Evolutionary conservation across 2,797 vertebrate species (phyloP).

Genomic region (Spinibarbus caldwelli): DNA sequence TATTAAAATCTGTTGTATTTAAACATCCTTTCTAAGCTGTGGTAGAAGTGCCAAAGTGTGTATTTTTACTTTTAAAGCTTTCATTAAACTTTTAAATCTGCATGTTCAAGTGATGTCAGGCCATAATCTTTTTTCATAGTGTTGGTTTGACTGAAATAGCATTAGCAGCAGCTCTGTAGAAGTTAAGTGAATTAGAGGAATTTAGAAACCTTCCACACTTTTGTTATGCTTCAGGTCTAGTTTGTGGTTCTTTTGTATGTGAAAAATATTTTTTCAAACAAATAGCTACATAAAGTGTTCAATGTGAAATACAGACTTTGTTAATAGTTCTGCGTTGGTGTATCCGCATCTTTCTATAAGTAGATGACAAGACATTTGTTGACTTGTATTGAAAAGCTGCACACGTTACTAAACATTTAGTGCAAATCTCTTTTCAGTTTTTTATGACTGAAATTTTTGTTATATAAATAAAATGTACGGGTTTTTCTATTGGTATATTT

Average conservation of each 20-base stretch:
- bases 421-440: background rate
- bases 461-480: background rate
- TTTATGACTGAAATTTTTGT: background rate
- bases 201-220: background rate
- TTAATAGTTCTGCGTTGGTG: background rate
- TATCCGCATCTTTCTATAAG: background rate
- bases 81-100: background rate
- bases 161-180: constrained; percentile 7
- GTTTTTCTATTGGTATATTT: background rate
- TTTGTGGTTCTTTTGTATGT: background rate
- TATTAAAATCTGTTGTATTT: constrained; percentile 19
- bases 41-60: constrained; percentile 31
- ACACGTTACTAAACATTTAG: background rate
- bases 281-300: background rate
- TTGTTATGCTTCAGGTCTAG: background rate
- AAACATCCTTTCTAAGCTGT: constrained; percentile 12
- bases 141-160: background rate
- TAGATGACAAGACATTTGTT: background rate
- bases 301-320: background rate
- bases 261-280: background rate
- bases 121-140: background rate
- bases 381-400: background rate
- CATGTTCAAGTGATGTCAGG: background rate
- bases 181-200: background rate
- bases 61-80: constrained; percentile 31